Evolutionary conservation across 2,113 vertebrate genomes (phyloP).

Genomic region (Beaufortia kweichowensis): DNA sequence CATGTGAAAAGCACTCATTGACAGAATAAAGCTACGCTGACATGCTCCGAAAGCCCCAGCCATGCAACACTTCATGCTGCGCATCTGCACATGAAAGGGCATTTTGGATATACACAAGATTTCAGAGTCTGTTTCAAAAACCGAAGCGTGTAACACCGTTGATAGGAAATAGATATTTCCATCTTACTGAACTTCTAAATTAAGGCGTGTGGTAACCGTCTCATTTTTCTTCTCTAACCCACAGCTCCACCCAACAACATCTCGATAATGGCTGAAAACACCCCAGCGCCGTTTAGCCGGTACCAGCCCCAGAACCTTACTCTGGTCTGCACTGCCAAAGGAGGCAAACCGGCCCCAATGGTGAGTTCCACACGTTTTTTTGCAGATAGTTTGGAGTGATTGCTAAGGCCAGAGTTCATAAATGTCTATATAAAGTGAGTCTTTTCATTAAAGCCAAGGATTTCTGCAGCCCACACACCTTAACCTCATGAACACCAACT

Average conservation of each 20-base stretch:
- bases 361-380: constrained; percentile 70
- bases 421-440: not conserved
- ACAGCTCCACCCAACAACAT: constrained; percentile 94
- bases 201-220: not conserved
- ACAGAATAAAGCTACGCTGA: constrained; percentile 36
- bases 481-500: constrained; percentile 11
- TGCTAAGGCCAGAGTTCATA: not conserved
- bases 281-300: constrained; percentile 90
- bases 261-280: constrained; percentile 86
- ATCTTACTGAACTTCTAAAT: not conserved
- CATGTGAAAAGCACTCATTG: constrained; percentile 14
- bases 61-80: not conserved
- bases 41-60: constrained; percentile 39
- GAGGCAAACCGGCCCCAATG: constrained; percentile 90
- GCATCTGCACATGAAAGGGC: constrained; percentile 42
- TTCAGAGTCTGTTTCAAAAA: constrained; percentile 35
- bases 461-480: constrained; percentile 14
- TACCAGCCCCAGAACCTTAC: constrained; percentile 98
- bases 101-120: constrained; percentile 31
- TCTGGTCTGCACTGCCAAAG: constrained; percentile 90
- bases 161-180: constrained; percentile 7
- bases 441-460: not conserved
- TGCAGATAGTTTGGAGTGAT: not conserved
- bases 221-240: constrained; percentile 33
- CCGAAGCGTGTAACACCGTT: constrained; percentile 15